Evolutionary conservation across 2,797 vertebrate species (phyloP).

Genomic region (Phoxinus dragarum): DNA sequence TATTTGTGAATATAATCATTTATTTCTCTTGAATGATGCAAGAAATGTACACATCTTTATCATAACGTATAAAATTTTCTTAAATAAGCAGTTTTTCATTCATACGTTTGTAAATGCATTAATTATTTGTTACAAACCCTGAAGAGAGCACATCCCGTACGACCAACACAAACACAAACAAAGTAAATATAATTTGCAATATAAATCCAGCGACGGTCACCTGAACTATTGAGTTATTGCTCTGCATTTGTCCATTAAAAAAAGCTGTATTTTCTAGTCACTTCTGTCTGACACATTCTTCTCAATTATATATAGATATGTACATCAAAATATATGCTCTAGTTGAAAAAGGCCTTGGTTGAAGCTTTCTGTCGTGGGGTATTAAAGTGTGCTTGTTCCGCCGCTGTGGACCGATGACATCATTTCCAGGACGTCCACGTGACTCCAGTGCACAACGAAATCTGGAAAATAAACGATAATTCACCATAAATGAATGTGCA

Average conservation of each 20-base stretch:
- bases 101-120: constrained; percentile 64
- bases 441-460: constrained; percentile 52
- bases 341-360: constrained; percentile 61
- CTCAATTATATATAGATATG: constrained; percentile 68
- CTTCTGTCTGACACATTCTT: constrained; percentile 59
- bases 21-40: constrained; percentile 82
- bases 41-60: constrained; percentile 79
- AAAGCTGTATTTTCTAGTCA: constrained; percentile 47
- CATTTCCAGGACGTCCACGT: constrained; percentile 40
- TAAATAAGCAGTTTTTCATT: constrained; percentile 78
- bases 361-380: constrained; percentile 59
- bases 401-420: constrained; percentile 50
- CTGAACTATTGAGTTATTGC: constrained; percentile 65
- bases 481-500: neutral
- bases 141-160: constrained; percentile 65
- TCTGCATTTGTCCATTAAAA: constrained; percentile 53
- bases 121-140: constrained; percentile 65
- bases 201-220: constrained; percentile 78
- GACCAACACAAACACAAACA: constrained; percentile 43
- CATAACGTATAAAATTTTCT: constrained; percentile 81
- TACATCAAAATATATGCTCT: constrained; percentile 66
- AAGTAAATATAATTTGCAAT: constrained; percentile 71
- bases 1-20: constrained; percentile 81
- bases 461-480: neutral
- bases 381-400: constrained; percentile 56